Conservation (phyloP, 2,113 vertebrate genomes). For the Marcusenius ussheri region DNA sequence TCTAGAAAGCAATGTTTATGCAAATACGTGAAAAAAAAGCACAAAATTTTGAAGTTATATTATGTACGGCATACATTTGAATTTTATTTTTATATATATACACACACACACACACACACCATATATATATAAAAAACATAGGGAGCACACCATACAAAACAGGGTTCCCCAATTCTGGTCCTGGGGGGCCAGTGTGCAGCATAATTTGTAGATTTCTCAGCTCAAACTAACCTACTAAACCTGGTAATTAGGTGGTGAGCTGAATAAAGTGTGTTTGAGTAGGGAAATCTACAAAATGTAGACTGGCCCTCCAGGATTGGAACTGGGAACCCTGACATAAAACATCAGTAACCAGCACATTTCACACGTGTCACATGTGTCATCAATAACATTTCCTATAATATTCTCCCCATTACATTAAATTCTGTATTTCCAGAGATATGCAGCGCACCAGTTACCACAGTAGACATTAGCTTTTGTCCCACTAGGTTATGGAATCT, state of each 20-base stretch:
- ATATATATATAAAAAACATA: too few species aligned
- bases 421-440: not conserved
- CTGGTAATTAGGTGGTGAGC: not conserved
- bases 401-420: not conserved
- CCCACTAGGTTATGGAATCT: slow-evolving; percentile 70
- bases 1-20: slow-evolving; percentile 19
- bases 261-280: not conserved
- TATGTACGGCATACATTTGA: not conserved
- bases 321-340: not conserved
- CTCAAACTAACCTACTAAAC: not conserved
- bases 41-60: slow-evolving; percentile 8
- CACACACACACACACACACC: too few species aligned
- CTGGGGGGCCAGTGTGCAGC: not conserved
- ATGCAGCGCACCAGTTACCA: slow-evolving; percentile 62
- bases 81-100: not conserved
- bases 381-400: not conserved
- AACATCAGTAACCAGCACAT: not conserved
- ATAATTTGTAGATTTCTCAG: not conserved
- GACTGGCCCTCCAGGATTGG: not conserved
- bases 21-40: not conserved
- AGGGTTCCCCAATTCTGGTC: too few species aligned
- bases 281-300: not conserved
- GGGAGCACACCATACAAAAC: too few species aligned
- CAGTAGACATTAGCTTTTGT: slow-evolving; percentile 65
- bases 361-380: not conserved